Conservation (phyloP, 2,888 invertebrate genomes). For the Xanthorhoe designata region DNA sequence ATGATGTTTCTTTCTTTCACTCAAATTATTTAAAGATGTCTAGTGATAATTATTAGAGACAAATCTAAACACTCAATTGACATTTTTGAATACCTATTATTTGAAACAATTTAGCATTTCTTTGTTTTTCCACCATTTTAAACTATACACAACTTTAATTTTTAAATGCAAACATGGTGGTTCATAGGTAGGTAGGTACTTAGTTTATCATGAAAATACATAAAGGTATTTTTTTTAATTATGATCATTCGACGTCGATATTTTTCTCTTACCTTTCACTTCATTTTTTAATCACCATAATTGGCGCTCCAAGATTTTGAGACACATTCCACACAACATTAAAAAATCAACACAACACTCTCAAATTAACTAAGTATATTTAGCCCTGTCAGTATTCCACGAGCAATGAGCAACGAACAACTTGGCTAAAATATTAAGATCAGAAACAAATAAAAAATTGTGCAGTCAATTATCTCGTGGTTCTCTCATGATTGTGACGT, state of each 20-base stretch:
- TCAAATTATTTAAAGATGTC: too few species aligned
- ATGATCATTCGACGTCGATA: neutral
- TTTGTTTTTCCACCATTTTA: too few species aligned
- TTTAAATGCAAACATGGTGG: too few species aligned
- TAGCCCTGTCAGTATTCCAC: conserved; percentile 76
- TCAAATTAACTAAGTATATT: conserved; percentile 49
- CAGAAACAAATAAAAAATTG: conserved; percentile 30
- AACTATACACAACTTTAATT: too few species aligned
- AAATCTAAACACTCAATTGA: too few species aligned
- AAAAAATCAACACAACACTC: conserved; percentile 59
- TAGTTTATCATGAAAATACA: too few species aligned
- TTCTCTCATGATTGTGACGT: conserved; percentile 60
- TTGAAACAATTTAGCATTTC: too few species aligned
- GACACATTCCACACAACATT: conserved; percentile 27
- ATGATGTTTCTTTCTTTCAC: too few species aligned
- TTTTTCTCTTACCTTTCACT: conserved; percentile 51
- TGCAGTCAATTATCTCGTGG: conserved; percentile 51
- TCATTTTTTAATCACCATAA: conserved; percentile 37
- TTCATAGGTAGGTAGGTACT: too few species aligned
- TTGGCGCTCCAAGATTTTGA: neutral
- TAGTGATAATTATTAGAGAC: neutral
- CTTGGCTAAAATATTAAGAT: conserved; percentile 44
- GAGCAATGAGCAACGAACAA: conserved; percentile 52
- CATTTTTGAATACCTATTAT: too few species aligned
- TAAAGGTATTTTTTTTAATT: neutral